Evolutionary conservation across 2,888 invertebrate species (phyloP), one percentile per base, ranked within the genome.

Genomic region (Nudaria mundana): DNA sequence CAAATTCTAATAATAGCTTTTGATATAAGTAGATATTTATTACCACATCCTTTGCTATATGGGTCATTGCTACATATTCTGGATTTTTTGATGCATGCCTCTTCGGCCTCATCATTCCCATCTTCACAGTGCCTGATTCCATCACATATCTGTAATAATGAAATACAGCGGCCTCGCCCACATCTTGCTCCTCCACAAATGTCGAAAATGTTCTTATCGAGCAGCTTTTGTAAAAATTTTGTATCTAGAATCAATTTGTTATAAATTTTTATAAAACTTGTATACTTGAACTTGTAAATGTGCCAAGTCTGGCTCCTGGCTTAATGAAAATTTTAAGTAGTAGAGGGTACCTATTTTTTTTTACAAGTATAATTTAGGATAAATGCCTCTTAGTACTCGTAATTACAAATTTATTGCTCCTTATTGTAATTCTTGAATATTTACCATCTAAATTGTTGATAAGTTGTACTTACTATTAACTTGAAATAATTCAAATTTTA

Each of bases 91-190:
- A 66, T 41, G 58, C 93, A 93, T 0, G 87, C 69, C 11, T 63
- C 58, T 11, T 68, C 59, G 2, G 80, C 67, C 72, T 96, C 96
- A 61, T 96, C 96, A 24, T 82, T 88, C 7, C 90, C 92, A 62
- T 93, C 92, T 38, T 91, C 90, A 56, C 96, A 96, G 58, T 95
- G 90, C 1, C 75, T 79, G 26, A 92, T 81, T 0, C 93, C 93
- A 66, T 96, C 90, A 66, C 95, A 95, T 8, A 94, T 75, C 43
- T 90, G 80, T 5, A 76, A 65, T 41, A 88, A 69, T 1, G 84
- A 63, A 24, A 95, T 65, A 68, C 96, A 96, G 22, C 90, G 74
- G 0, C 96, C 96, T 35, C 94, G 76, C 11, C 90, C 81, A 71
- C 96, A 96, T 37, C 94, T 89, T 34, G 90, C 70, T 23, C 93